These are phyloP conservation scores for Lutjanus erythropterus DNA, from an alignment of 2,113 vertebrate species.

Conservation along the genomic window DNA sequence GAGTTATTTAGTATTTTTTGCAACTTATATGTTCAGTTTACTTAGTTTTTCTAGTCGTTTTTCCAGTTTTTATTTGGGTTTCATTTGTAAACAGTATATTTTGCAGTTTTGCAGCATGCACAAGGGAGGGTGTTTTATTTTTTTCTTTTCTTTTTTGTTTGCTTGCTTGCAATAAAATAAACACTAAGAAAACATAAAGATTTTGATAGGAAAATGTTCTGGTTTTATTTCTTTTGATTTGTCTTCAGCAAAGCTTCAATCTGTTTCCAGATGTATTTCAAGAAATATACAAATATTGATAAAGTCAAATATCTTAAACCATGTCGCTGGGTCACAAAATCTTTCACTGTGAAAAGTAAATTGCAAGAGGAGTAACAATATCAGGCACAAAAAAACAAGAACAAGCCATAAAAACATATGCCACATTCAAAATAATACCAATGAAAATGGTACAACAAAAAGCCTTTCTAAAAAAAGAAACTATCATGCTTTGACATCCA, in stretches of 20 bases:
- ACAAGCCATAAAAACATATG: background rate
- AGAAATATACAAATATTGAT: background rate
- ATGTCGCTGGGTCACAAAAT: background rate
- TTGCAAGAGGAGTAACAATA: background rate
- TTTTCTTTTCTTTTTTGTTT: no score
- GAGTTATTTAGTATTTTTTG: no score
- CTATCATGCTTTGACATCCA: background rate
- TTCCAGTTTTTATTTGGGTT: no score
- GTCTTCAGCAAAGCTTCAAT: background rate
- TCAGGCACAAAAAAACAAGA: background rate
- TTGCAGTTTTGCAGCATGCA: no score
- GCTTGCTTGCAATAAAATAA: no score
- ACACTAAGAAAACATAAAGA: no score
- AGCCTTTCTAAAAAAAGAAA: background rate
- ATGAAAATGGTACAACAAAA: background rate
- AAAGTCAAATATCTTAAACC: background rate
- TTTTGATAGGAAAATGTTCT: no score
- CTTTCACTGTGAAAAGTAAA: slow-evolving; percentile 3
- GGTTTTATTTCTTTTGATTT: no score
- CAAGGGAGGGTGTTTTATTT: no score
- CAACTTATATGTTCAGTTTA: no score
- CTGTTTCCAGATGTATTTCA: background rate
- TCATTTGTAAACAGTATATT: no score
- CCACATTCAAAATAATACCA: background rate
- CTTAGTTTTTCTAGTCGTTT: no score